Evolutionary conservation across 1,140 invertebrate species (phyloP).

Genomic region (Pachypeltis micranthus): DNA sequence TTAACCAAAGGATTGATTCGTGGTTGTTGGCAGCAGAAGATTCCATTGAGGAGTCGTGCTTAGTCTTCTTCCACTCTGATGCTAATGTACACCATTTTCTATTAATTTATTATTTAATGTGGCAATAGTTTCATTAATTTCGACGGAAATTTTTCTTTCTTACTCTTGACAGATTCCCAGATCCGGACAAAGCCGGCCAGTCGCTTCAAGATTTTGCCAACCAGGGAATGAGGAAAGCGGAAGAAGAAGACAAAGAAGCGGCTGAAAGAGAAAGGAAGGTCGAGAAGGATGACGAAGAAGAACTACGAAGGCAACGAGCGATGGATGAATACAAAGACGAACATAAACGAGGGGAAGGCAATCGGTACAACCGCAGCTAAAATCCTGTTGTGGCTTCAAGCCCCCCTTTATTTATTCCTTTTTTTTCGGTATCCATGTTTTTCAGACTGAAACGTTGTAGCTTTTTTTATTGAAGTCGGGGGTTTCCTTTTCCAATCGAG

Average conservation of each 20-base stretch:
- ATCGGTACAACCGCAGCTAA: constrained; percentile 73
- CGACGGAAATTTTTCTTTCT: too few relatives aligned
- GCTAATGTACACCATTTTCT: too few relatives aligned
- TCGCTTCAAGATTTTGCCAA: constrained; percentile 30
- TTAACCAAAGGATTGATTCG: too few relatives aligned
- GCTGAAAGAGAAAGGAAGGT: constrained; percentile 47
- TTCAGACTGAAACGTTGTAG: not conserved
- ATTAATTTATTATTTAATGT: too few relatives aligned
- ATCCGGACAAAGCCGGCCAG: constrained; percentile 30
- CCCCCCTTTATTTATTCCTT: not conserved
- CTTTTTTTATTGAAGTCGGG: not conserved
- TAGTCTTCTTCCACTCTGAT: too few relatives aligned
- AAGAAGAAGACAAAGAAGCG: constrained; percentile 43
- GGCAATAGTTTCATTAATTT: too few relatives aligned
- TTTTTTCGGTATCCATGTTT: not conserved
- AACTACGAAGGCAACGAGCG: constrained; percentile 48
- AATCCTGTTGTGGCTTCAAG: not conserved
- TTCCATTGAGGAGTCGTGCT: too few relatives aligned
- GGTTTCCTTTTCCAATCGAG: not conserved
- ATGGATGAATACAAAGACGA: constrained; percentile 91
- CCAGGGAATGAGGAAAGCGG: constrained; percentile 31
- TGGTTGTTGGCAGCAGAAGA: too few relatives aligned
- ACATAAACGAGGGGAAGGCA: constrained; percentile 77
- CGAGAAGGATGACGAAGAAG: constrained; percentile 63
- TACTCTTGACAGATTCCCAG: constrained; percentile 34